A percentile compares a stretch with the other conserved stretches of the same genome.
Evolutionary conservation across 1,140 invertebrate species (phyloP).

Genomic region (Macrostomum lignano): DNA sequence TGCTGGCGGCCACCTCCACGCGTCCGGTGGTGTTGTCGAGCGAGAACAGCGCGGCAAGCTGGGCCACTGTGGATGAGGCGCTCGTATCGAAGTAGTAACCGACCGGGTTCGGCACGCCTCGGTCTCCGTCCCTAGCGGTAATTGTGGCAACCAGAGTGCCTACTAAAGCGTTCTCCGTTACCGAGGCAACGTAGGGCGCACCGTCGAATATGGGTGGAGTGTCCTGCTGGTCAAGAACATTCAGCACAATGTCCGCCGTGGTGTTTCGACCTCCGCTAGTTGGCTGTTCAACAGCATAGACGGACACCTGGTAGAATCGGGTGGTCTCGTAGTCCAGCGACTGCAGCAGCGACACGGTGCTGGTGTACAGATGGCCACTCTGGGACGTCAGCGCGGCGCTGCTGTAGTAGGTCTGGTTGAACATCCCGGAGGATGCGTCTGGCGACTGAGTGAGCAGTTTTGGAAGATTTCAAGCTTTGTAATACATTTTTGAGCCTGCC

Average conservation of each 20-base stretch:
- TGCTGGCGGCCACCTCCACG: no score
- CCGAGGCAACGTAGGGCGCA: conserved; percentile 17
- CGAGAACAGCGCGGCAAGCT: conserved; percentile 1
- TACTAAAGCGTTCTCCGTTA: conserved; percentile 8
- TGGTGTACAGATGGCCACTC: conserved; percentile 14
- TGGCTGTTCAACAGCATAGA: conserved; percentile 31
- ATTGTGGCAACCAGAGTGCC: conserved; percentile 8
- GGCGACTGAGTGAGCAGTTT: no score
- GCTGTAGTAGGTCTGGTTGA: no score
- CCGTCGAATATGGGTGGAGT: conserved; percentile 47
- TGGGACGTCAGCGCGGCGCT: no score
- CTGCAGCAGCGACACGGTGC: conserved; percentile 35
- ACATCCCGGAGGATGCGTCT: no score
- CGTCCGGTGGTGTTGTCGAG: conserved; percentile 1
- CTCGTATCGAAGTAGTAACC: conserved; percentile 5
- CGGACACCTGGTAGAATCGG: conserved; percentile 38
- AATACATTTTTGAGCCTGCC: no score
- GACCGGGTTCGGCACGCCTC: no score
- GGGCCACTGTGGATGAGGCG: neutral
- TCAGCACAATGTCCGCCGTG: conserved; percentile 41
- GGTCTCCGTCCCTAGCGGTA: conserved; percentile 7
- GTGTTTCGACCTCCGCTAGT: conserved; percentile 30
- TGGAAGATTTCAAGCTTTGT: no score
- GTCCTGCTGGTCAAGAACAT: conserved; percentile 46
- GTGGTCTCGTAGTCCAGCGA: conserved; percentile 43